A percentile compares a stretch with the other conserved stretches of the same genome.
Conservation (phyloP, 1,140 invertebrate species). For the Berghia stephanieae region DNA sequence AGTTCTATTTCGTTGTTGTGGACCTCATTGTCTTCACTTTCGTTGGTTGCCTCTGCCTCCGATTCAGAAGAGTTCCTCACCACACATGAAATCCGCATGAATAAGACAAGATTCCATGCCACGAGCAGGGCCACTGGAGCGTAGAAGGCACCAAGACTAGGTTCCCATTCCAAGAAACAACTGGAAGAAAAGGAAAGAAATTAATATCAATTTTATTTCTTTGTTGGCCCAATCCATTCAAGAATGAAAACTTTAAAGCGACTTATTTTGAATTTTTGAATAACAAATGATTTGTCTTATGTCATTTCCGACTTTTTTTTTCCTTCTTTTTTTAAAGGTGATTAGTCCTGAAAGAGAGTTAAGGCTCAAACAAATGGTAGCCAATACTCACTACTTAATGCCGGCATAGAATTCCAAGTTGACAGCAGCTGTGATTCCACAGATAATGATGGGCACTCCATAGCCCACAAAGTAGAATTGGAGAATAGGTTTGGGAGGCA, state of each 20-base stretch:
- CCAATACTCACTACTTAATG: constrained; percentile 68
- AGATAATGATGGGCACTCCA: constrained; percentile 88
- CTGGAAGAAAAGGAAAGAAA: constrained; percentile 46
- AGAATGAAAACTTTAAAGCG: no score
- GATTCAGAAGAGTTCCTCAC: constrained; percentile 62
- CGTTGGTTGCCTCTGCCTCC: constrained; percentile 45
- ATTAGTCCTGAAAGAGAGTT: neutral
- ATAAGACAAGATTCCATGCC: constrained; percentile 78
- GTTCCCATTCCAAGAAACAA: constrained; percentile 83
- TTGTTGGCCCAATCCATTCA: no score
- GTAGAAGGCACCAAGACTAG: constrained; percentile 82
- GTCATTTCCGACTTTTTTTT: no score
- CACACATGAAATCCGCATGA: constrained; percentile 80
- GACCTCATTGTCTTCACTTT: constrained; percentile 50
- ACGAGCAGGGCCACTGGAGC: constrained; percentile 80
- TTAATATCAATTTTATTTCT: no score
- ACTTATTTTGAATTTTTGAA: neutral
- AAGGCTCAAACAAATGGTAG: no score
- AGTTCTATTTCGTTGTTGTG: constrained; percentile 73
- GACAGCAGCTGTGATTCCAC: constrained; percentile 89
- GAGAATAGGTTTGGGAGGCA: constrained; percentile 79
- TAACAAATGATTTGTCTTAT: neutral
- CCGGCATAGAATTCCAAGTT: constrained; percentile 82
- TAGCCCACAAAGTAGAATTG: constrained; percentile 91
- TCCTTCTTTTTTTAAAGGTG: neutral